Base-by-base conservation (phyloP, 2,888 invertebrate species). In the Merodon equestris region DNA sequence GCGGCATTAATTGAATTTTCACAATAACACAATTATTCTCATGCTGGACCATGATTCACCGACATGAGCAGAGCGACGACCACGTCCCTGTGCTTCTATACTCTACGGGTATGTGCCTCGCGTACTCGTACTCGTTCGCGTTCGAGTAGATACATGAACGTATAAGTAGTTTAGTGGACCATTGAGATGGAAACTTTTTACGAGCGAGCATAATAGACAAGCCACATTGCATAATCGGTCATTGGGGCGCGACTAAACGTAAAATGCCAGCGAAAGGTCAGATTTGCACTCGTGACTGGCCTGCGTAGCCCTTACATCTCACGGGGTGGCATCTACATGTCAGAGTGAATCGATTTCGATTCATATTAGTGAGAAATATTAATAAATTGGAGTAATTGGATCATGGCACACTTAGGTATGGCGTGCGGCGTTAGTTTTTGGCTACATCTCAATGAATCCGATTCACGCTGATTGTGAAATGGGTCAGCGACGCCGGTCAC, bases 1-100 rank as follows among this genome's bases (percentile, higher is more conserved):
- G 19, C 64, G 57, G 48, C 53, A 68, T 73, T 73, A 77, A 77
- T 77, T 77, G 67, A 77, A 67, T 77, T 73, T 77, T 44, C 67
- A 68, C 72, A 77, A 77, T 77, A 77, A 67, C 36, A 63, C 73
- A 77, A 63, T 67, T 67, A 67, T 72, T 77, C 72, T 45, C 76
- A 72, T 67, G 76, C 57, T 57, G 47, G 51, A 42, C 27, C 47
- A 77, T 77, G 77, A 73, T 63, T 77, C 77, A 77, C 27, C 7
- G 27, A 27, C 27, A 27, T 27, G 27, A 27, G 27, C 27, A 27
- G 3, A 27, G 7, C 27, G 7, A 27, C 27, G 27, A 27, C 27
- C 2, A 27, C 27, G 27, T 58, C 50, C 34, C 7, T 63, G 40
- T 61, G 2, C 15, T n/a, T 54, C 1, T 38, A 9, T 19, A 48